Percentiles rank a stretch among this genome's conserved stretches.
These are phyloP conservation scores for Scarus forsteni DNA, from an alignment of 2,797 vertebrate species.

Conservation along the genomic window DNA sequence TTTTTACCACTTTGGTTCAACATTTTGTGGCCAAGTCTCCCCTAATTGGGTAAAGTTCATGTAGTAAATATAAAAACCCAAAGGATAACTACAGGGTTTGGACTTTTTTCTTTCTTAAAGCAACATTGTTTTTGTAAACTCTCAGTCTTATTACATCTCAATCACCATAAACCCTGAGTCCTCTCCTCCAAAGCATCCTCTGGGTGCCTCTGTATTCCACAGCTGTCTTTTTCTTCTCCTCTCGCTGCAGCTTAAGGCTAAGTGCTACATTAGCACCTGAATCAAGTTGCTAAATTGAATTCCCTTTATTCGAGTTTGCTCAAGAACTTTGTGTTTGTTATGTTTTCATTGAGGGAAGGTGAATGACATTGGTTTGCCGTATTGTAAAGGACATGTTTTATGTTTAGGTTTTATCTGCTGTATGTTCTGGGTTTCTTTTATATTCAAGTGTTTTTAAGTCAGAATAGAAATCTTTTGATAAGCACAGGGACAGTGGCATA, in stretches of 20 bases:
- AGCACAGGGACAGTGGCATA: too few species aligned
- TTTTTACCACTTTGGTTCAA: not conserved
- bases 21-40: not conserved
- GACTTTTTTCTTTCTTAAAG: not conserved
- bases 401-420: not conserved
- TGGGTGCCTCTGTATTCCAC: too few species aligned
- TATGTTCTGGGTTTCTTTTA: too few species aligned
- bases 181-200: too few species aligned
- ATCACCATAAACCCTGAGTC: too few species aligned
- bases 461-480: too few species aligned
- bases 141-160: too few species aligned
- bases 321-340: not conserved
- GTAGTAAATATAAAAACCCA: not conserved
- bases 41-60: not conserved
- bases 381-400: not conserved
- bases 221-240: too few species aligned
- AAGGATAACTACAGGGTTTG: not conserved
- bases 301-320: not conserved
- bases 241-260: too few species aligned
- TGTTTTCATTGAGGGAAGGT: not conserved
- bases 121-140: not conserved
- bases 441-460: too few species aligned
- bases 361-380: not conserved
- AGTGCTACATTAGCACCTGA: too few species aligned
- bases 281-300: too few species aligned